Conservation (phyloP, 2,113 vertebrate genomes). For the Thinocorus orbignyianus region DNA sequence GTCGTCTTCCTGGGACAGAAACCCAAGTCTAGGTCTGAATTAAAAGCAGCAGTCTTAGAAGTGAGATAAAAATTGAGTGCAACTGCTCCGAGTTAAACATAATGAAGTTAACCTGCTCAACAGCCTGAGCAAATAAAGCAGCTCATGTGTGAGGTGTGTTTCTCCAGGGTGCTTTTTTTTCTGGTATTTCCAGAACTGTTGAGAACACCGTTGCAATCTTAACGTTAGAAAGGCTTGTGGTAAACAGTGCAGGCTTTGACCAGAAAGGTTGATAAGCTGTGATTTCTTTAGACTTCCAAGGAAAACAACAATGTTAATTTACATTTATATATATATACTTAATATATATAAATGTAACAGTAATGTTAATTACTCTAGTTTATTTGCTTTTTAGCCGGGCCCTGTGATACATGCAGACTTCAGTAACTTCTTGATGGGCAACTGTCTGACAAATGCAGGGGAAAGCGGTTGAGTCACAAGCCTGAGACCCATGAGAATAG, state of each 20-base stretch:
- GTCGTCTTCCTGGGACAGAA: background rate
- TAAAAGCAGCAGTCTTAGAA: background rate
- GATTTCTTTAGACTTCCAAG: background rate
- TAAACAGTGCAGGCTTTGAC: background rate
- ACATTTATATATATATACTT: too few relatives aligned
- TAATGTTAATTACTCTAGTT: background rate
- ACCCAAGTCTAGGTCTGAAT: background rate
- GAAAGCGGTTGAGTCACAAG: slow-evolving; percentile 35
- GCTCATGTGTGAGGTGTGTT: background rate
- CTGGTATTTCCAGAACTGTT: background rate
- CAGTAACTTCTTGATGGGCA: background rate
- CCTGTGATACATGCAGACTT: background rate
- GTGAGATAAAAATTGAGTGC: background rate
- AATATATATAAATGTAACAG: too few relatives aligned
- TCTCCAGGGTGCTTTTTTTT: background rate
- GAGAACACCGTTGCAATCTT: background rate
- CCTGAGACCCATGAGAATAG: slow-evolving; percentile 3
- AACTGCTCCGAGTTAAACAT: background rate
- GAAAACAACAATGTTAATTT: background rate
- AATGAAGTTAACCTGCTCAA: background rate
- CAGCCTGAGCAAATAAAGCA: background rate
- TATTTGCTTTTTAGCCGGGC: background rate
- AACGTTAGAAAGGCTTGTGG: background rate
- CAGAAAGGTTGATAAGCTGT: background rate
- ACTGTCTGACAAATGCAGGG: background rate